Evolutionary conservation across 2,113 vertebrate genomes (phyloP), one percentile per base, ranked within the genome.

Genomic region (Cinclus cinclus): DNA sequence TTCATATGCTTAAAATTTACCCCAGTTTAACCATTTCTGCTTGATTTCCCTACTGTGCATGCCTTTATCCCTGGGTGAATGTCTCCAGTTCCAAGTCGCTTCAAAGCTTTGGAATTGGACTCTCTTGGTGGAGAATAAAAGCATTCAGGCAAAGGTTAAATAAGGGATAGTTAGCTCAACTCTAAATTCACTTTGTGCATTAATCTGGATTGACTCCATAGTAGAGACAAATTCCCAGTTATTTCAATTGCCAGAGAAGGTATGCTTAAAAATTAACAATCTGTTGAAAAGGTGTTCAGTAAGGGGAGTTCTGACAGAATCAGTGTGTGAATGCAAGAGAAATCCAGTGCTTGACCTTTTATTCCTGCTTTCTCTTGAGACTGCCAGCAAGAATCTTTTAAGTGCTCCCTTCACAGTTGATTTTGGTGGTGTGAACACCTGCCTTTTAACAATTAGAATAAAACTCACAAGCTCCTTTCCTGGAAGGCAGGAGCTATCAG

Each of bases 391-490:
- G 79, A 90, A 89, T 83, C 39, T 83, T 8, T 47, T 39, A 52
- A 88, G 68, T 88, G 52, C 56, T 90, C 15, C 37, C 7, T 9
- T 83, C 88, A 33, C 39, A 1, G 47, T 50, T 92, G 75, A 83
- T 85, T 93, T 78, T 83, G 76, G 60, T 93, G 76, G 44, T 83
- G 64, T 60, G 62, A 82, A 82, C 86, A 94, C 94, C 86, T 89
- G 69, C 62, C 44, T 89, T 30, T 75, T 92, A 89, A 87, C 52
- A 90, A 70, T 83, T 78, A 88, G 80, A 89, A 78, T 95, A 84
- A 96, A 93, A 88, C 64, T 92, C 88, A 70, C 39, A 77, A 35
- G 77, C 56, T 96, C 41, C 58, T 94, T 96, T 96, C 88, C 90
- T 95, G 88, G 92, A 94, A 96, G 79, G 68, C 23, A 58, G 60